A percentile compares a stretch with the other conserved stretches of the same genome.
Conservation (phyloP, 1,140 invertebrate genomes). For the Arion vulgaris region DNA sequence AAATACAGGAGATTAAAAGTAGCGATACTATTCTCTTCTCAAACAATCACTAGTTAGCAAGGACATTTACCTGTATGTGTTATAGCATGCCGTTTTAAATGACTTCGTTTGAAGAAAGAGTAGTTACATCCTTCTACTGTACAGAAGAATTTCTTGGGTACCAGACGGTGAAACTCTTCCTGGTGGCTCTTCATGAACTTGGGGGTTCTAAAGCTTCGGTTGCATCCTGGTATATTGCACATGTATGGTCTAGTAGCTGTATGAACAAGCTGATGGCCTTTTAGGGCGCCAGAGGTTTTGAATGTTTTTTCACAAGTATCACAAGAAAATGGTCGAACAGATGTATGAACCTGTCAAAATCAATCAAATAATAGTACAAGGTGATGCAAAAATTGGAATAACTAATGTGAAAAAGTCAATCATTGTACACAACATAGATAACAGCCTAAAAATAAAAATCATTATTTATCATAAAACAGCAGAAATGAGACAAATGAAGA, state of each 20-base stretch:
- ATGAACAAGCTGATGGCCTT: conserved; percentile 54
- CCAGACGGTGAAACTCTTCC: conserved; percentile 59
- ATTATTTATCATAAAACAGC: too few species aligned
- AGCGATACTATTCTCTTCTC: too few species aligned
- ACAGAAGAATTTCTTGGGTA: conserved; percentile 63
- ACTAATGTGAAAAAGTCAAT: not conserved
- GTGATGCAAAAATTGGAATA: not conserved
- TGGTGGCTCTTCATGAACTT: conserved; percentile 62
- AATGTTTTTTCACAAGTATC: conserved; percentile 72
- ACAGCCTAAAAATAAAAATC: too few species aligned
- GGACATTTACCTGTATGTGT: conserved; percentile 64
- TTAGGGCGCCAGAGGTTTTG: conserved; percentile 58
- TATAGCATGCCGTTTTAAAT: conserved; percentile 63
- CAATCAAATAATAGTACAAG: not conserved
- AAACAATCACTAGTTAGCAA: not conserved
- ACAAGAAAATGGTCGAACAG: conserved; percentile 70
- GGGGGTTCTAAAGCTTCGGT: conserved; percentile 57
- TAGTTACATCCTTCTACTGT: conserved; percentile 58
- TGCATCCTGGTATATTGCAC: conserved; percentile 63
- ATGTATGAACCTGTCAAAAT: conserved; percentile 28
- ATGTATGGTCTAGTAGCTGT: conserved; percentile 51
- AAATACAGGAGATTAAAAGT: too few species aligned
- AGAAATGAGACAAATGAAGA: too few species aligned
- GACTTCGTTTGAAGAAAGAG: conserved; percentile 66
- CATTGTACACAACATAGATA: too few species aligned